Evolutionary conservation across 92 coral and sea anemone species (phyloP).

Genomic region (Phymanthus crucifer): DNA sequence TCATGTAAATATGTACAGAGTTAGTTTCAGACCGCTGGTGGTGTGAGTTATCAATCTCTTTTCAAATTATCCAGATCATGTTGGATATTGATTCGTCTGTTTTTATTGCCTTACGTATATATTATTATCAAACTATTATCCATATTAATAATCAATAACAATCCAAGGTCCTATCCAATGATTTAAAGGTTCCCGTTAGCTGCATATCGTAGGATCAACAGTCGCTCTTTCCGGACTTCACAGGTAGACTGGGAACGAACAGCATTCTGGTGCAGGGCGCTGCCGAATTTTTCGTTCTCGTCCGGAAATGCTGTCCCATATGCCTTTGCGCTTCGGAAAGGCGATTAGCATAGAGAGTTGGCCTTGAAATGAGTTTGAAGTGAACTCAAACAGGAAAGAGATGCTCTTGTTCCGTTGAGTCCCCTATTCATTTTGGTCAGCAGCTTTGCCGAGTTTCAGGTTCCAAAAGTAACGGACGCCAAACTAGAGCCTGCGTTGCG

Average conservation of each 20-base stretch:
- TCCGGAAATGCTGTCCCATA: no score
- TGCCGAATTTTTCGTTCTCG: no score
- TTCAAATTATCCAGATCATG: slow-evolving; percentile 25
- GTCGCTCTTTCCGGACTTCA: no score
- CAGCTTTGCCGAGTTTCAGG: neutral
- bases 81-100: slow-evolving; percentile 18
- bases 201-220: neutral
- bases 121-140: neutral
- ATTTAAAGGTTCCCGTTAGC: neutral
- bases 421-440: neutral
- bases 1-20: slow-evolving; percentile 28
- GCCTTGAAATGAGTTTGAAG: neutral
- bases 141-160: neutral
- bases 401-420: neutral
- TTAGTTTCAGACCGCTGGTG: slow-evolving; percentile 14
- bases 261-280: no score
- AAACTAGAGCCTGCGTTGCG: no score
- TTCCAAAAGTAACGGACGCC: neutral
- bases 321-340: neutral
- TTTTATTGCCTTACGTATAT: slow-evolving; percentile 9
- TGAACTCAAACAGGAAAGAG: neutral
- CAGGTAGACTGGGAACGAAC: no score
- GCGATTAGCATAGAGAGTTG: neutral
- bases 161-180: neutral
- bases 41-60: slow-evolving; percentile 20